These are phyloP conservation scores for Conops quadrifasciatus DNA, from an alignment of 2,888 invertebrate species.

Conservation along the genomic window DNA sequence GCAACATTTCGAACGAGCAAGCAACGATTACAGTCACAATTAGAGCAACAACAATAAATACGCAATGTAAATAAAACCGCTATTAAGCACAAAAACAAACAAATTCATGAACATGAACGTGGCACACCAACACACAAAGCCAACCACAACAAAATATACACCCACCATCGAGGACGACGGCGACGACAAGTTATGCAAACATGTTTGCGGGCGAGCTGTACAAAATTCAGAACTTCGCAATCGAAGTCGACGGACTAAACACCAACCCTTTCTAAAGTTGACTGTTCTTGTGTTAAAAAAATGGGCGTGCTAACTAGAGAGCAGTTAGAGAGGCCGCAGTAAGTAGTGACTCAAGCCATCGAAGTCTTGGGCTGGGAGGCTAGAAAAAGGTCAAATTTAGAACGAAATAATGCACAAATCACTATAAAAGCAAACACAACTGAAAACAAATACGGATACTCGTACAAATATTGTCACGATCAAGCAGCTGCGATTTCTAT, in stretches of 20 bases:
- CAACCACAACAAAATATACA: not conserved
- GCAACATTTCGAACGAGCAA: not conserved
- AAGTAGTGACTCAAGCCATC: not conserved
- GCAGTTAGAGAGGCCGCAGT: not conserved
- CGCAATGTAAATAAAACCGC: constrained; percentile 16
- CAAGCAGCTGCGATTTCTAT: not conserved
- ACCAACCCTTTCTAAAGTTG: not conserved
- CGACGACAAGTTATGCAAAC: no score
- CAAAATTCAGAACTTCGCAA: no score
- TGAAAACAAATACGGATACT: not conserved
- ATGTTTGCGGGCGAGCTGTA: no score
- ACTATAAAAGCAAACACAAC: not conserved
- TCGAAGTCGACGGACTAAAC: no score
- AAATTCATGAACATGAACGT: no score
- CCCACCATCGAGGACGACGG: not conserved
- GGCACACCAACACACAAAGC: no score
- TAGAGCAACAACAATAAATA: constrained; percentile 23
- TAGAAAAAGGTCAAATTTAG: not conserved
- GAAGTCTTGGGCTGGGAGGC: not conserved
- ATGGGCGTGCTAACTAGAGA: not conserved
- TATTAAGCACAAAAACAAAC: constrained; percentile 14
- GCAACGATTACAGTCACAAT: constrained; percentile 17
- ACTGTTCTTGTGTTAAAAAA: not conserved
- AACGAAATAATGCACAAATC: constrained; percentile 1
- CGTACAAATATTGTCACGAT: not conserved